Evolutionary conservation across 2,888 invertebrate species (phyloP).

Genomic region (Oxyteleia sp.): DNA sequence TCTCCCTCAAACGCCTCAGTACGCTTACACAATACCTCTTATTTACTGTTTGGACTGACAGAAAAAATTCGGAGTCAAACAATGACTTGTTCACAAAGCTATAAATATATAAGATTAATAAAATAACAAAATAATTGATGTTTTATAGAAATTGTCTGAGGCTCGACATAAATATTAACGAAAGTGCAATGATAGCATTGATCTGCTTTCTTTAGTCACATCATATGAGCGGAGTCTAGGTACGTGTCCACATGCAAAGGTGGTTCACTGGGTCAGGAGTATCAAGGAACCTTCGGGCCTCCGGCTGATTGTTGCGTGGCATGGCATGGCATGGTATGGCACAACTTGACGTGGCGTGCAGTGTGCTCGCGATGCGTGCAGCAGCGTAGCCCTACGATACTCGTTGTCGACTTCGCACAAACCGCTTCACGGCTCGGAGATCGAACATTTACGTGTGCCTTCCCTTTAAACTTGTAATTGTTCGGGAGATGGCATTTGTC

Average conservation of each 20-base stretch:
- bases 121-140: too few relatives aligned
- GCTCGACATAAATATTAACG: constrained; percentile 11
- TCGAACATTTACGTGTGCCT: constrained; percentile 76
- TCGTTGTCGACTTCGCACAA: constrained; percentile 65
- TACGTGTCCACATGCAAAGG: constrained; percentile 81
- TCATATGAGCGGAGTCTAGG: constrained; percentile 37
- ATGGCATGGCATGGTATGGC: constrained; percentile 73
- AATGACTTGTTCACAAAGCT: too few relatives aligned
- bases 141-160: too few relatives aligned
- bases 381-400: constrained; percentile 72
- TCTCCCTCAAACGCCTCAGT: too few relatives aligned
- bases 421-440: constrained; percentile 51
- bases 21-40: too few relatives aligned
- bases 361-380: constrained; percentile 81
- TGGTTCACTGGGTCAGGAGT: constrained; percentile 87
- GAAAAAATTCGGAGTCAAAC: too few relatives aligned
- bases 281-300: constrained; percentile 84
- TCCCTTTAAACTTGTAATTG: constrained; percentile 43
- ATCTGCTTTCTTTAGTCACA: constrained; percentile 32
- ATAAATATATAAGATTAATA: too few relatives aligned
- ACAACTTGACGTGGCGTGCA: constrained; percentile 75
- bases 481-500: constrained; percentile 23
- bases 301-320: constrained; percentile 79
- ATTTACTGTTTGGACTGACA: too few relatives aligned
- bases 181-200: constrained; percentile 31